These are phyloP conservation scores for Campylorhamphus procurvoides DNA, from an alignment of 2,113 vertebrate genomes.

Conservation along the genomic window DNA sequence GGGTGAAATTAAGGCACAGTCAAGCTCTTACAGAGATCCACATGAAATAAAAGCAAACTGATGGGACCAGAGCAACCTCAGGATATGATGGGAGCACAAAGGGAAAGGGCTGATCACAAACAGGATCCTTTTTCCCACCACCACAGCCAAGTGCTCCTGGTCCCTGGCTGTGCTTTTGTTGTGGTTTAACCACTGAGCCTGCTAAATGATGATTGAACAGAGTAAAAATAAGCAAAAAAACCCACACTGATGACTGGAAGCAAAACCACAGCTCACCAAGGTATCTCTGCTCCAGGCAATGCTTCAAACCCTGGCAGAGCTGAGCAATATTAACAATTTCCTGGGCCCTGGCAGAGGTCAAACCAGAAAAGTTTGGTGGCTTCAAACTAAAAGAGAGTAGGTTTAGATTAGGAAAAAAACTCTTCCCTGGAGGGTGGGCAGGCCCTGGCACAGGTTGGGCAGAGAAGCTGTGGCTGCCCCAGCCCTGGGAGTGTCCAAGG, in stretches of 20 bases:
- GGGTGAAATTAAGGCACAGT: not conserved
- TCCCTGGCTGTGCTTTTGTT: not conserved
- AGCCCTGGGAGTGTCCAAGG: not conserved
- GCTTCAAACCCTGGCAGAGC: not conserved
- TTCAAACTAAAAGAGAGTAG: not conserved
- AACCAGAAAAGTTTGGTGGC: not conserved
- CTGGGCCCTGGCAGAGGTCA: not conserved
- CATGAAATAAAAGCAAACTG: not conserved
- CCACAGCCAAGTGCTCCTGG: not conserved
- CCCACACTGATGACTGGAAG: not conserved
- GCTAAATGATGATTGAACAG: not conserved
- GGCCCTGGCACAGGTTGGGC: not conserved
- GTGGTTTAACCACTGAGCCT: not conserved
- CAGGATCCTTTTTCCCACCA: not conserved
- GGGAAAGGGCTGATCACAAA: not conserved
- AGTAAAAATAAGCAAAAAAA: not conserved
- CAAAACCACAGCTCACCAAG: not conserved
- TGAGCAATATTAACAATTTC: not conserved
- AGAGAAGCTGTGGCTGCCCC: not conserved
- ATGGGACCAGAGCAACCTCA: not conserved
- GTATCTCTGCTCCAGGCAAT: not conserved
- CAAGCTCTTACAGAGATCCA: not conserved
- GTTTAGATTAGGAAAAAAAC: not conserved
- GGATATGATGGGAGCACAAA: not conserved
- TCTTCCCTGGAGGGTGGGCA: not conserved